Conservation (phyloP, 2,797 vertebrate genomes). For the Sebastes umbrosus region DNA sequence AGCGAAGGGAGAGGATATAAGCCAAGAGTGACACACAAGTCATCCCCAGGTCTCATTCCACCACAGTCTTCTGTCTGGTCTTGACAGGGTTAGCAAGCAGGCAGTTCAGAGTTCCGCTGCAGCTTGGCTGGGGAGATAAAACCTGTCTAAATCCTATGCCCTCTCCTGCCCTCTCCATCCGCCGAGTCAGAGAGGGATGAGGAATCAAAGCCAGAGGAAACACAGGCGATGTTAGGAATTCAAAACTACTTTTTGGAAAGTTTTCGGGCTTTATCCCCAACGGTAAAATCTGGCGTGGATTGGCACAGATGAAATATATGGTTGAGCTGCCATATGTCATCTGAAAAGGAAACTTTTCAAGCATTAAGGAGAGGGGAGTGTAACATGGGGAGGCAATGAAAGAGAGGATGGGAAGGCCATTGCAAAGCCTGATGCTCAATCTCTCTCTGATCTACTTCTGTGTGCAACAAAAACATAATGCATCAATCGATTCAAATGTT, state of each 20-base stretch:
- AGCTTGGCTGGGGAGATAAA: conserved; percentile 49
- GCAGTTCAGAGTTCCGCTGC: conserved; percentile 36
- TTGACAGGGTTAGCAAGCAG: conserved; percentile 53
- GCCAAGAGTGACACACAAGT: conserved; percentile 53
- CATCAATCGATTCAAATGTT: neutral
- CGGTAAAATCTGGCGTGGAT: conserved; percentile 14
- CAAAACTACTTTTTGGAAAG: conserved; percentile 73
- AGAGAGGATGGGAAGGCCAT: neutral
- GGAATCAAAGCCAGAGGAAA: conserved; percentile 75
- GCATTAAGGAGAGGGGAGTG: neutral
- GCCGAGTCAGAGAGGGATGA: conserved; percentile 29
- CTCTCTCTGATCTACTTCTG: neutral
- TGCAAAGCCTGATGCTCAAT: neutral
- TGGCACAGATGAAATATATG: conserved; percentile 29
- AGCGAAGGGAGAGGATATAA: conserved; percentile 37
- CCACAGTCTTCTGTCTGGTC: conserved; percentile 41
- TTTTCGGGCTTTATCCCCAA: conserved; percentile 38
- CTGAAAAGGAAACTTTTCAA: conserved; percentile 33
- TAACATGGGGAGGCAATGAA: conserved; percentile 4
- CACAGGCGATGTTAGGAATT: conserved; percentile 78
- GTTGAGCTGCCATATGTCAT: conserved; percentile 20
- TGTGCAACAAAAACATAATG: conserved; percentile 10
- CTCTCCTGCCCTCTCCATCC: conserved; percentile 23
- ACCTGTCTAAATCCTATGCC: conserved; percentile 38
- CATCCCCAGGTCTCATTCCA: conserved; percentile 56